Evolutionary conservation across 92 coral and sea anemone genomes (phyloP).

Genomic region (Parazoanthus darwini): DNA sequence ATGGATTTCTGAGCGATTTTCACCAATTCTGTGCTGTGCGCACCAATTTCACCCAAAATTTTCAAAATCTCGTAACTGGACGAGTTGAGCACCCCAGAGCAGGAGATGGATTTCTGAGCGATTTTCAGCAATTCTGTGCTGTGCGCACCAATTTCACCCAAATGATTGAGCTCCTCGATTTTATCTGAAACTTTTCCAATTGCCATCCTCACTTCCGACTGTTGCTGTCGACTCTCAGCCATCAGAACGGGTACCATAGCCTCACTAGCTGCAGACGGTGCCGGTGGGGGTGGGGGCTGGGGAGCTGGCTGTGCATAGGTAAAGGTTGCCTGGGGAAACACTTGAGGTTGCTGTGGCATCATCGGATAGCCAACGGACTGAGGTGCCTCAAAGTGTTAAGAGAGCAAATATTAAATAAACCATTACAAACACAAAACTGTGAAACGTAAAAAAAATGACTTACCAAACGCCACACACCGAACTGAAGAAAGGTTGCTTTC

Average conservation of each 20-base stretch:
- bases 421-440: not conserved
- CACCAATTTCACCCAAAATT: too few relatives aligned
- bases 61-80: too few relatives aligned
- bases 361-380: slow-evolving; percentile 65
- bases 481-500: too few relatives aligned
- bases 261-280: slow-evolving; percentile 79
- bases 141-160: too few relatives aligned
- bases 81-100: too few relatives aligned
- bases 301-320: slow-evolving; percentile 60
- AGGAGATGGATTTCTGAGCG: too few relatives aligned
- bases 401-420: not conserved
- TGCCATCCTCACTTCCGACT: slow-evolving; percentile 92
- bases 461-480: not conserved
- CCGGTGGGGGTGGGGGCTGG: slow-evolving; percentile 65
- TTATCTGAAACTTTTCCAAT: slow-evolving; percentile 91
- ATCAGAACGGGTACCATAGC: slow-evolving; percentile 95
- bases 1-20: too few relatives aligned
- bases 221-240: slow-evolving; percentile 98
- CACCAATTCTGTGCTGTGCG: too few relatives aligned
- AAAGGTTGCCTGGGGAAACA: slow-evolving; percentile 55
- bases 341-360: slow-evolving; percentile 75
- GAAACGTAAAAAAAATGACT: not conserved
- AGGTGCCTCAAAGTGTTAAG: slow-evolving; percentile 52
- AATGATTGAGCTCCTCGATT: too few relatives aligned
- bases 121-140: too few relatives aligned